Evolutionary conservation across 1,140 invertebrate genomes (phyloP).

Genomic region (Spodoptera litura): DNA sequence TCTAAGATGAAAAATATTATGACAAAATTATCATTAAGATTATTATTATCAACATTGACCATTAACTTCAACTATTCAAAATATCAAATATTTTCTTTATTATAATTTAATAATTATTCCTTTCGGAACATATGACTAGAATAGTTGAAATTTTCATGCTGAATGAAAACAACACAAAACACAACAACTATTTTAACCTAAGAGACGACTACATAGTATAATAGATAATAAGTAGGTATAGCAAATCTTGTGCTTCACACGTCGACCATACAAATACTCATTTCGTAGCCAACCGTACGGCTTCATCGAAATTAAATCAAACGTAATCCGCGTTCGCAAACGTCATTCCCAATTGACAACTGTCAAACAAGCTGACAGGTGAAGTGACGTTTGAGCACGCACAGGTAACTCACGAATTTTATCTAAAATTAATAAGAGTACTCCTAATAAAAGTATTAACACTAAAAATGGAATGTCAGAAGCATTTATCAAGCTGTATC

Average conservation of each 20-base stretch:
- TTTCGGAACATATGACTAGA: constrained; percentile 63
- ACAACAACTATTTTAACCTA: constrained; percentile 80
- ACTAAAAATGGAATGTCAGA: constrained; percentile 77
- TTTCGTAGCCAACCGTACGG: constrained; percentile 50
- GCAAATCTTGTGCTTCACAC: constrained; percentile 80
- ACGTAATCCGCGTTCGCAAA: constrained; percentile 47
- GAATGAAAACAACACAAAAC: constrained; percentile 74
- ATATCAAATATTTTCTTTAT: constrained; percentile 63
- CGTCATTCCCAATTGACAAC: constrained; percentile 45
- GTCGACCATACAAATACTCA: constrained; percentile 39
- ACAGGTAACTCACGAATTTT: constrained; percentile 79
- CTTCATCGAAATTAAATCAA: constrained; percentile 63
- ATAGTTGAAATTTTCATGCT: constrained; percentile 66
- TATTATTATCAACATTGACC: constrained; percentile 69
- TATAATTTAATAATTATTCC: constrained; percentile 50
- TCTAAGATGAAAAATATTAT: constrained; percentile 68
- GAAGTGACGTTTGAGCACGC: constrained; percentile 51
- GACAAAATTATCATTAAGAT: constrained; percentile 69
- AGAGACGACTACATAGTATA: constrained; percentile 66
- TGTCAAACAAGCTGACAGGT: constrained; percentile 41
- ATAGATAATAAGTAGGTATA: constrained; percentile 68
- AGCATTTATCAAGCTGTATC: constrained; percentile 76
- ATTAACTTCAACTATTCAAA: constrained; percentile 65
- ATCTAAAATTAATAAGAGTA: constrained; percentile 77
- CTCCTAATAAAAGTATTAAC: constrained; percentile 77